phyloP scores from a whole-genome alignment of 2,113 vertebrate genomes.

The Gallinago media region DNA sequence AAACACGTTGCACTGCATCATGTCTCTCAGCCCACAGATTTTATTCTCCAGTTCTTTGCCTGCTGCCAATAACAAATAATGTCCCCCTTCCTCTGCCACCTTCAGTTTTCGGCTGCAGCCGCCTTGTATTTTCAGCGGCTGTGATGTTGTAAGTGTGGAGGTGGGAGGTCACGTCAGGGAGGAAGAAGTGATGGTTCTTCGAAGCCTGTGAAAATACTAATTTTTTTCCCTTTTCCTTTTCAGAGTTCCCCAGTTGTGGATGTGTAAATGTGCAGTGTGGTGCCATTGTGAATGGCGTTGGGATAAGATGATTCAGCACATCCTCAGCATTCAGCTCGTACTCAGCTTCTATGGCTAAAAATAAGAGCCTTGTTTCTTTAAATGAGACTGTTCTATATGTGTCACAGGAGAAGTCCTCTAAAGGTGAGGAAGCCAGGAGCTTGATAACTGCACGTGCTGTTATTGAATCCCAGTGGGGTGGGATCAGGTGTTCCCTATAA shows the following conservation, averaged over 20 bases:
- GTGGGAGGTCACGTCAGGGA: neutral
- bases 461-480: neutral
- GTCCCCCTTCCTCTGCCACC: neutral
- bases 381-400: neutral
- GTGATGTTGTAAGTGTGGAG: neutral
- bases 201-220: neutral
- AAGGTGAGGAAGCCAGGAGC: neutral
- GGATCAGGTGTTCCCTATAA: neutral
- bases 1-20: neutral
- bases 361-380: neutral
- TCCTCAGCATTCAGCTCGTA: neutral
- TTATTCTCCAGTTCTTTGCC: neutral
- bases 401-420: neutral
- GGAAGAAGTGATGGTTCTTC: neutral
- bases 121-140: neutral
- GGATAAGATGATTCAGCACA: neutral
- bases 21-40: neutral
- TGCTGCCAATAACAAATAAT: neutral
- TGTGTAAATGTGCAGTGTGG: neutral
- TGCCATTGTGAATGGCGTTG: neutral
- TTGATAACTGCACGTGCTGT: accelerated
- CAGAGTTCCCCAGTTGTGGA: neutral
- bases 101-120: neutral
- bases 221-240: neutral
- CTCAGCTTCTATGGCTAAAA: neutral